Evolutionary conservation across 2,113 vertebrate species (phyloP), one percentile per base, ranked within the genome.

Genomic region (Brachionichthys hirsutus): DNA sequence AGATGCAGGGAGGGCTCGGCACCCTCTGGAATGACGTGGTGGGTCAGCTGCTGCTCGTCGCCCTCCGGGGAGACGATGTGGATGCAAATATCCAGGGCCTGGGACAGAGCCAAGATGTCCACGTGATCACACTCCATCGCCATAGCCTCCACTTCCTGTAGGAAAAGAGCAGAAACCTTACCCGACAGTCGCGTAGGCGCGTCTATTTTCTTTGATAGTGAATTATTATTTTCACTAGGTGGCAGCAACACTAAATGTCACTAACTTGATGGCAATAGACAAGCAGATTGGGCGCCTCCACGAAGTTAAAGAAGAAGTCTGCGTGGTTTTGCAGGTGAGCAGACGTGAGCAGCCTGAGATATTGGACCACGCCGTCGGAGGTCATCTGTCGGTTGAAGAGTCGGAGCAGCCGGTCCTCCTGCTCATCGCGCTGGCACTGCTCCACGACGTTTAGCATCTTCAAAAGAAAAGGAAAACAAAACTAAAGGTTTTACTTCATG

Each of bases 251-350:
- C 14, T 10, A n/a, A n/a, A 18, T 50, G 1, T 35, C 3, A 67
- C 85, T 55, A 9, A 95, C 94, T 6, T 94, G 90, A 59, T 78
- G 81, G 62, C 94, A 94, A 88, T 94, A 95, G 44, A 80, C 88
- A 9, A 84, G 88, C 19, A 95, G 82, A 63, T 87, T 83, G 24
- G 91, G 90, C 1, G 92, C 90, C 61, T 93, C 93, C 8, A 95
- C 80, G 62, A 95, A 95, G 78, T 93, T 85, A 34, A 84, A 73
- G 79, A 93, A 95, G 85, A 93, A 92, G 20, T 93, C 92, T 0
- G 88, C 83, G 0, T 91, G 80, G 78, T 88, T 93, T 80, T 83
- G 91, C 61, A 95, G 86, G 88, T 92, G 90, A 2, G 92, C 92
- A 0, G 94, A 94, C 0, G 94, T 92, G 65, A 95, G 88, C 59